Base-by-base conservation (phyloP, 1,140 invertebrate genomes). In the Brachionus calyciflorus region DNA sequence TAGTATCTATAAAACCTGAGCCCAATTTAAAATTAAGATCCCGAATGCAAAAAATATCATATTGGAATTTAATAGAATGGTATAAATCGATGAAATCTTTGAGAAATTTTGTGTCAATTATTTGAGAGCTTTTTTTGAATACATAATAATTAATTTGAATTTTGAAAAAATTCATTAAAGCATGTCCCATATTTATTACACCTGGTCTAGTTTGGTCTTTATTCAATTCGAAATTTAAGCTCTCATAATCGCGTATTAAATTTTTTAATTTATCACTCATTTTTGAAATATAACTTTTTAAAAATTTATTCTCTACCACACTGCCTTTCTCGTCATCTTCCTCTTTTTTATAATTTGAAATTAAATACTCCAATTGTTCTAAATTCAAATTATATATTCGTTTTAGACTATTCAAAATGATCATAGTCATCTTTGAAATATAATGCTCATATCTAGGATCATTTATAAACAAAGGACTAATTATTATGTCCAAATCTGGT, bases 181-280 rank as follows among this genome's bases (percentile, higher is more conserved):
- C n/a, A n/a, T n/a, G n/a, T n/a, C n/a, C n/a, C n/a, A n/a, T n/a
- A 60, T 60, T 37, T 9, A 60, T 3, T 9, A 60, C n/a, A 33
- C 19, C 19, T 14, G 14, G 1, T 37, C 1, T 60, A 5, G 9
- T 5, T 5, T 37, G 3, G 3, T 60, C 30, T 2, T 28, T 19
- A 6, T 10, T 10, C 3, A 33, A 60, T 9, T 60, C 55, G 37
- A 60, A 60, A 60, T 60, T 60, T 6, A 33, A 60, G n/a, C 37
- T 60, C 3, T 10, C 55, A 60, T 60, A 60, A n/a, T 60, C 55
- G 17, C 37, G 17, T 10, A 60, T 60, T 37, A 60, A 60, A 60
- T 9, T 9, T 17, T 60, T 60, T 17, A 60, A 37, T 33, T 37
- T 33, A 19, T 60, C 7, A n/a, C 17, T 37, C 12, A 60, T 19